Evolutionary conservation across 2,888 invertebrate genomes (phyloP), one percentile per base, ranked within the genome.

Genomic region (Bursaphelenchus okinawaensis): DNA sequence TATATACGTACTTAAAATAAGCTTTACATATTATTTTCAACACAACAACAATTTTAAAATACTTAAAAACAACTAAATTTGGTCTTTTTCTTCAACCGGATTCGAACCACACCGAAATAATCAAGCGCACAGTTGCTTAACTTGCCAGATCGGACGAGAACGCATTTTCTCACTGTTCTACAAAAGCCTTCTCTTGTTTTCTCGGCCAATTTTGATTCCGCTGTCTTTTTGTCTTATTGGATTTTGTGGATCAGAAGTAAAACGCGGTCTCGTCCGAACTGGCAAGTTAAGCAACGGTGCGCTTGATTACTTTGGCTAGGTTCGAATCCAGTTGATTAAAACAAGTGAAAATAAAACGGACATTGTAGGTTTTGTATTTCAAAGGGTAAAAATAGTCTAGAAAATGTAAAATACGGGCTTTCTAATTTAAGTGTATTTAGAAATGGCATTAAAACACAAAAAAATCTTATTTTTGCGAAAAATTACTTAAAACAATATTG

Each of bases 31-130:
- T 40, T 40, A 16, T 40, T 40, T 4, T 4, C n/a, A 1, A 40
- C 40, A 12, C n/a, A 4, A 40, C 12, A 40, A 4, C 2, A 16
- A 3, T 12, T n/a, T 3, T 1, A 40, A 3, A 12, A n/a, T 40
- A 40, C n/a, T 4, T 40, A 40, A 66, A 63, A 63, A 9, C 22
- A 12, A 66, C 31, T 20, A 20, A 31, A 7, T 22, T 50, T 31
- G 19, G 61, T 28, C 24, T 22, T 57, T 28, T 23, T 62, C 26
- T 62, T 19, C 28, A 62, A 8, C 26, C 8, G 26, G 62, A 64
- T 9, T 23, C 23, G n/a, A 24, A 27, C 54, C 23, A 40, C 1
- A 16, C n/a, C 40, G 40, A 40, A 40, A 40, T 16, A 40, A 40
- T 40, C 40, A 40, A 12, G 40, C n/a, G 54, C 22, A 29, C 52